Percentiles rank a stretch among this genome's conserved stretches.
These are phyloP conservation scores for Tragelaphus imberbis DNA, from an alignment of 2,113 vertebrate species.

Conservation along the genomic window DNA sequence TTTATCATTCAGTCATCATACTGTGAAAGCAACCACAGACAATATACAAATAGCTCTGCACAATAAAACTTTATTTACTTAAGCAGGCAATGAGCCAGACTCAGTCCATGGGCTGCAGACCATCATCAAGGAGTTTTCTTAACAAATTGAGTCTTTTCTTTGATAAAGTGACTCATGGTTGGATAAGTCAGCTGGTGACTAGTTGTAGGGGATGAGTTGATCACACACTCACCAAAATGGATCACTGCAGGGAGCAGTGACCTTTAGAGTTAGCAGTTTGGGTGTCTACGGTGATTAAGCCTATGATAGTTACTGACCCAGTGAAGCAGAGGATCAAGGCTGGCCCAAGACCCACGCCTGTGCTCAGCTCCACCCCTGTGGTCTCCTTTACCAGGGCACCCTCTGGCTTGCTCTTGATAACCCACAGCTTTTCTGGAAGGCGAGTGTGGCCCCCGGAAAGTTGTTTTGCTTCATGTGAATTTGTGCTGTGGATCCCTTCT, in stretches of 20 bases:
- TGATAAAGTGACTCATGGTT: not conserved
- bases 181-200: not conserved
- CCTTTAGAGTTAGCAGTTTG: not conserved
- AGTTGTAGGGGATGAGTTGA: not conserved
- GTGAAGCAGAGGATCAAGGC: not conserved
- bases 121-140: not conserved
- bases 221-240: not conserved
- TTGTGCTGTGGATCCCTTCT: not conserved
- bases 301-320: not conserved
- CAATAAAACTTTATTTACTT: not conserved
- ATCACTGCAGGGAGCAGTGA: not conserved
- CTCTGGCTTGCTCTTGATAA: not conserved
- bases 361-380: rapidly evolving
- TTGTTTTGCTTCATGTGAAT: not conserved
- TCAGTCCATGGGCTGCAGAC: not conserved
- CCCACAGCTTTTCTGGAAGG: not conserved
- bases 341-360: not conserved
- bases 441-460: not conserved
- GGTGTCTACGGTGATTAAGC: not conserved
- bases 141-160: not conserved
- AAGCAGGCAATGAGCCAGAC: not conserved
- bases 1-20: not conserved
- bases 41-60: not conserved
- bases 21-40: not conserved
- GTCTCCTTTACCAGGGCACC: not conserved